Evolutionary conservation across 1,140 invertebrate species (phyloP), one percentile per base, ranked within the genome.

Genomic region (Belonocnema kinseyi): DNA sequence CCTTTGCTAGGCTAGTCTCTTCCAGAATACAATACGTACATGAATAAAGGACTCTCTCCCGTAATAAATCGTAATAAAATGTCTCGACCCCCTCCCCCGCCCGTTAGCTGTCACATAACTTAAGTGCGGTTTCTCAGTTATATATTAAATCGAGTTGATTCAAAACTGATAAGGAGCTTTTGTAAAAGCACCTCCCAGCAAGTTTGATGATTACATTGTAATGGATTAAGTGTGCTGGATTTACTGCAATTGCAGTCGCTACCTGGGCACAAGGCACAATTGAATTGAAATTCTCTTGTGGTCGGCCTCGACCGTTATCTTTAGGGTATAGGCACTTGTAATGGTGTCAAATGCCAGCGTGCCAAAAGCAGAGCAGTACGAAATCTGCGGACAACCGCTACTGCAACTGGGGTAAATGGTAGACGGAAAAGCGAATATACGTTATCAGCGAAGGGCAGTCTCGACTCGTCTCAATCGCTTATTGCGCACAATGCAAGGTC

Each of bases 381-480:
- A 79, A 77, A 79, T 79, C 76, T 74, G 80, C 40, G 75, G 79
- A 72, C 73, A 77, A 80, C 76, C 73, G 56, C 74, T 66, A 46
- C 78, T 72, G 51, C 78, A 72, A 72, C 52, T 78, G 77, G 76
- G 74, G 70, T 75, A 83, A 80, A 79, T 80, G 74, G 73, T 72
- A 72, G 77, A 79, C 71, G 66, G 81, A 80, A 82, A 81, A 84
- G 79, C 78, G 81, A 82, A 78, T 83, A 66, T 16, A 66, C 21
- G 82, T 84, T 86, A 87, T 87, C 85, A 81, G 81, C 74, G 72
- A 70, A 73, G 73, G 77, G 75, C 85, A 87, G 82, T 77, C 76
- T 77, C 58, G 72, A 72, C 70, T 75, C 73, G 77, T 58, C 70
- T 73, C 56, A 77, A 72, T 80, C 78, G 75, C 74, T 73, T 78